Evolutionary conservation across 2,888 invertebrate species (phyloP), one percentile per base, ranked within the genome.

Genomic region (Nomada goodeniana): DNA sequence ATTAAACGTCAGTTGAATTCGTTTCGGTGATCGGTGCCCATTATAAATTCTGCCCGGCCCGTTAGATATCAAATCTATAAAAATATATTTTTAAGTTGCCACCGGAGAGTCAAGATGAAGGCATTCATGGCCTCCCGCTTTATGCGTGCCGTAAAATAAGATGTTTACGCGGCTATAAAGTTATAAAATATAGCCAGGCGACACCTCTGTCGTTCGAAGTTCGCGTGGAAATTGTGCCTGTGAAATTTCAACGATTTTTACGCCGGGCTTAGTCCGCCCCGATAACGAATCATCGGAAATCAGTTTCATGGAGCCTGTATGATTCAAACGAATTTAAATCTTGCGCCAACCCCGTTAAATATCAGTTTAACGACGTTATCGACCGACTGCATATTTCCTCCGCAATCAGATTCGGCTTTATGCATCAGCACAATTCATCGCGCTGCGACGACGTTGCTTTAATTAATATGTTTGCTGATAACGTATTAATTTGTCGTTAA

Each of bases 331-430:
- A 79, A 78, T 70, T 79, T 70, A 53, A 70, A 70, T 36, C 52
- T n/a, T 18, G 13, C 26, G 2, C 26, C 26, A 1, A 5, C 9
- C 26, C 59, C 44, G 29, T 64, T 26, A 65, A 71, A 67, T 79
- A 71, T 60, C 79, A 42, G 47, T 60, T 79, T 70, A 70, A 78
- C 64, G 44, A 36, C 53, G 18, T 78, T 79, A 79, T 79, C 80
- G 65, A 65, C 29, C 52, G 47, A 55, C 53, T 36, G 71, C 36
- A 53, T 53, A 67, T 71, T 71, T 79, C 36, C 68, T 65, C 42
- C 47, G 42, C 52, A 44, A 53, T 61, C 47, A 55, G 36, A 78
- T 29, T 42, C 36, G 44, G 52, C 44, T 59, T 78, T 60, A 44
- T 52, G 36, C 68, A 52, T 61, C 44, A 61, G 53, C 57, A 59